Conservation (phyloP, 2,888 invertebrate species). For the Blastobasis adustella region DNA sequence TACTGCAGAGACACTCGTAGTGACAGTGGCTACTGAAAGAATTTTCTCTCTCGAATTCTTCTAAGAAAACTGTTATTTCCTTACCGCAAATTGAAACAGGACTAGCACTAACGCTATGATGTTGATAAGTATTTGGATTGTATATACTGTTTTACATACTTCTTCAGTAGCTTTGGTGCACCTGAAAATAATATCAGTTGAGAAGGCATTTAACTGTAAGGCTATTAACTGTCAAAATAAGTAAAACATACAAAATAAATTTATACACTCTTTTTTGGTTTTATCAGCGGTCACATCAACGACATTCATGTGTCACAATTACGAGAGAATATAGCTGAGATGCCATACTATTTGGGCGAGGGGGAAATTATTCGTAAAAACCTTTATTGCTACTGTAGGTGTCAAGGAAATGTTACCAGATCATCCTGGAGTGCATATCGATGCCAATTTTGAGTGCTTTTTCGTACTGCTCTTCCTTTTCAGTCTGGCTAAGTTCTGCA, state of each 20-base stretch:
- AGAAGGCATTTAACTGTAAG: no score
- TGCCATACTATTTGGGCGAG: no score
- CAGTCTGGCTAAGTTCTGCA: constrained; percentile 18
- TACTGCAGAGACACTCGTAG: neutral
- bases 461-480: constrained; percentile 35
- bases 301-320: no score
- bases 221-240: no score
- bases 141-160: constrained; percentile 16
- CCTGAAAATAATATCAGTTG: constrained; percentile 11
- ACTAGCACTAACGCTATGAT: constrained; percentile 8
- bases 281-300: no score
- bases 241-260: no score
- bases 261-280: no score
- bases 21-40: neutral
- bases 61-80: neutral
- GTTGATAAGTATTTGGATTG: constrained; percentile 16
- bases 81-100: constrained; percentile 15
- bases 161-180: constrained; percentile 19
- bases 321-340: no score
- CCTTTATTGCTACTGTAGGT: no score
- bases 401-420: no score
- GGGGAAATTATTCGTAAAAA: no score
- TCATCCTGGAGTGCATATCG: constrained; percentile 23
- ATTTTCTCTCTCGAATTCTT: no score
- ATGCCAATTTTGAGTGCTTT: constrained; percentile 36